A percentile compares a stretch with the other conserved stretches of the same genome.
Evolutionary conservation across 2,113 vertebrate genomes (phyloP).

Genomic region (Phasianus colchicus): DNA sequence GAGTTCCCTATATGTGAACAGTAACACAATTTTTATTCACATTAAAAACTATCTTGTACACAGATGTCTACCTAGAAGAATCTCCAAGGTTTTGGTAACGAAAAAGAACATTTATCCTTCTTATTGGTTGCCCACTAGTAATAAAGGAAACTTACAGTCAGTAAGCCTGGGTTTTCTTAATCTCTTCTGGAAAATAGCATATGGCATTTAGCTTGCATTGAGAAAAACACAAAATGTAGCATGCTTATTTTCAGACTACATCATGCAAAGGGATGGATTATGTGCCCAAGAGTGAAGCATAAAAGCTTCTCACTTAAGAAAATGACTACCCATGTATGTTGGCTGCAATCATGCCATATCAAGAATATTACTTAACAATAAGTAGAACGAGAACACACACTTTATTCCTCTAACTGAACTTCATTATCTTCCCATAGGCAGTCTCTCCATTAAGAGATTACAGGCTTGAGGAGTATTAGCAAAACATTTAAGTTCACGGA

Average conservation of each 20-base stretch:
- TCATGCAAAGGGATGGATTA: constrained; percentile 5
- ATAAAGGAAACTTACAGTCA: neutral
- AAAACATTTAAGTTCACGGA: neutral
- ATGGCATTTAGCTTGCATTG: neutral
- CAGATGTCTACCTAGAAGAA: neutral
- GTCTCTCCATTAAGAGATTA: neutral
- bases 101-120: neutral
- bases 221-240: neutral
- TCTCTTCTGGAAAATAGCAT: neutral
- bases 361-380: neutral
- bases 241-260: constrained; percentile 22
- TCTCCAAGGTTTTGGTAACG: neutral
- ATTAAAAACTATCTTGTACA: neutral
- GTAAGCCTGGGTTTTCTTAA: neutral
- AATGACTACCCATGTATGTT: neutral
- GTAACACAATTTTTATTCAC: neutral
- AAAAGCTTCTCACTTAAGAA: neutral
- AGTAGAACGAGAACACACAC: neutral
- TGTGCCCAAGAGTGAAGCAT: neutral
- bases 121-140: neutral
- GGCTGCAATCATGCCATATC: neutral
- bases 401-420: neutral
- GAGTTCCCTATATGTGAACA: neutral
- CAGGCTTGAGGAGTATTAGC: neutral
- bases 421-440: neutral